Evolutionary conservation across 2,113 vertebrate genomes (phyloP), one percentile per base, ranked within the genome.

Genomic region (Coreoperca whiteheadi): DNA sequence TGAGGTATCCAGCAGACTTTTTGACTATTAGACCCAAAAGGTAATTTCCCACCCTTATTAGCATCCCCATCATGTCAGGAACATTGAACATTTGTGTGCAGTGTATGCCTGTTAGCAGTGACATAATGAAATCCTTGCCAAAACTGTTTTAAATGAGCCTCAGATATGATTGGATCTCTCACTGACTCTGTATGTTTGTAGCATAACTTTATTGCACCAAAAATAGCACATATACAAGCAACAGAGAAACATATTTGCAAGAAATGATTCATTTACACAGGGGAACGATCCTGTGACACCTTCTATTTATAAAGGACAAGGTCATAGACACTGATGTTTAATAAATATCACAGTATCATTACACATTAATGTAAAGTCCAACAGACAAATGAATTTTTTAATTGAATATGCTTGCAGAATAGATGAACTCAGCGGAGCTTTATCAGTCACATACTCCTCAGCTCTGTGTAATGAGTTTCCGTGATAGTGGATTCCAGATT

Each of bases 321-420:
- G 81, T 83, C 70, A 76, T 8, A 70, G 61, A 83, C 66, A 56
- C 18, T 72, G 69, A 72, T 77, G 88, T 87, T 87, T 91, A 74
- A 82, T 87, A 80, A 88, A 84, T 87, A 79, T 79, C 82, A 63
- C 72, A 80, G 78, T 85, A 86, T 86, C 82, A 87, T 90, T 79
- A 87, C 76, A 68, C 78, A 78, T 88, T 88, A 30, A 90, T 86
- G 81, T 68, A 78, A 83, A 81, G 79, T 46, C 81, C 56, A 10
- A 64, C 56, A 74, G 84, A 88, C 65, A 89, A 86, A 91, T 92
- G 32, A 57, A 68, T 65, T 68, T 87, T 86, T 84, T 90, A 90
- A 90, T 91, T 87, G 84, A 91, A 87, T 81, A 57, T 84, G 68
- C 86, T 79, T 61, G 79, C 53, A 82, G 82, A 77, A 85, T 79